Conservation (phyloP, 2,888 invertebrate species). For the Pseudococcus viburni region DNA sequence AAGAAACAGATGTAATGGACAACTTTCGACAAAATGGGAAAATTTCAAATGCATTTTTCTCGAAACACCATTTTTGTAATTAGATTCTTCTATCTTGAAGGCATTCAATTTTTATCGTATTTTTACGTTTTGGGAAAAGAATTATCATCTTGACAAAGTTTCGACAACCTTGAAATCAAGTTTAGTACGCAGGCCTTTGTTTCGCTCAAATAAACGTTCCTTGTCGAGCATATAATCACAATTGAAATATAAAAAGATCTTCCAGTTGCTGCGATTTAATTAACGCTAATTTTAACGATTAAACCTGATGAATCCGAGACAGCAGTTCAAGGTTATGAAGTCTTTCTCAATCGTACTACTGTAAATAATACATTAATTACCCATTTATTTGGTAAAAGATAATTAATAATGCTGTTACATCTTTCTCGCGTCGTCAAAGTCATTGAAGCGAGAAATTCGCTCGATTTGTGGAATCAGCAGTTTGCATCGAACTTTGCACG, state of each 20-base stretch:
- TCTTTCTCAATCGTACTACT: conserved; percentile 31
- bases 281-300: conserved; percentile 52
- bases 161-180: conserved; percentile 46
- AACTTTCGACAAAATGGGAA: no score
- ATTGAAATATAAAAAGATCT: conserved; percentile 35
- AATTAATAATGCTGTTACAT: conserved; percentile 33
- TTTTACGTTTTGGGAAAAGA: conserved; percentile 15
- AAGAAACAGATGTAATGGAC: no score
- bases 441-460: not conserved
- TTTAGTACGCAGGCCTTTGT: not conserved
- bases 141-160: conserved; percentile 20
- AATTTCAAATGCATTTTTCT: no score
- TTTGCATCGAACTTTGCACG: not conserved
- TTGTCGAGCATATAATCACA: not conserved
- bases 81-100: no score
- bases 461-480: conserved; percentile 31
- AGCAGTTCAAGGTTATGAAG: conserved; percentile 34
- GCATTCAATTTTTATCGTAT: not conserved
- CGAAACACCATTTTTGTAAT: no score
- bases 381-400: conserved; percentile 40
- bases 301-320: conserved; percentile 16
- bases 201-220: not conserved
- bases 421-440: not conserved
- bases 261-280: conserved; percentile 41
- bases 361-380: conserved; percentile 47